Percentiles rank a stretch among this genome's conserved stretches.
Conservation (phyloP, 2,113 vertebrate genomes). For the Cricetomys ansorgei region DNA sequence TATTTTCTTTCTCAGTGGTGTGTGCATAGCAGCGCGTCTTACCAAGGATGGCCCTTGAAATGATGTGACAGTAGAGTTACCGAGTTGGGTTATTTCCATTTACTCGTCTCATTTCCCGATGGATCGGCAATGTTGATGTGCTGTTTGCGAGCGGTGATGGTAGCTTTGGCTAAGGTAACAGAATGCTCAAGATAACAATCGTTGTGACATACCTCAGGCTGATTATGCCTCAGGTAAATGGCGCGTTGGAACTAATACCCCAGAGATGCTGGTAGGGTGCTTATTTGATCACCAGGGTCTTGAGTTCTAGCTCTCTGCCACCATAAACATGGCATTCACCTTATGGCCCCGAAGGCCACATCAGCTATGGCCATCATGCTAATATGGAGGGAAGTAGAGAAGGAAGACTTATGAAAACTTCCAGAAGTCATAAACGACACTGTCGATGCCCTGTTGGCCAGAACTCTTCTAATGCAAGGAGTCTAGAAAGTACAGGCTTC, state of each 20-base stretch:
- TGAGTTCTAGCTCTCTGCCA: background rate
- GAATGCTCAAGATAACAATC: background rate
- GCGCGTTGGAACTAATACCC: background rate
- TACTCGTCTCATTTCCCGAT: background rate
- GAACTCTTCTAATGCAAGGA: background rate
- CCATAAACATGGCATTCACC: background rate
- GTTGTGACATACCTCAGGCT: background rate
- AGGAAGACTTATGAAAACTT: background rate
- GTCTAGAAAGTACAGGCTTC: background rate
- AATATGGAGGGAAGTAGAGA: background rate
- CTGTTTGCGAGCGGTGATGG: background rate
- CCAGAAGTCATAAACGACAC: background rate
- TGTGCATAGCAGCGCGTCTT: background rate
- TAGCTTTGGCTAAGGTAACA: background rate
- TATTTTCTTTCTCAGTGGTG: slow-evolving; percentile 21
- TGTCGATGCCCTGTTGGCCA: background rate
- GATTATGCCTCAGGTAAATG: background rate
- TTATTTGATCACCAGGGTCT: background rate
- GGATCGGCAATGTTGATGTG: background rate
- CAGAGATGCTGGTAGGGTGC: background rate
- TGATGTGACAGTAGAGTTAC: background rate
- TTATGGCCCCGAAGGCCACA: background rate
- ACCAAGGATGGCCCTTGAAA: background rate
- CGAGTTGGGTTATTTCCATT: background rate
- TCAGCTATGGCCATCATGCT: background rate